A percentile compares a stretch with the other conserved stretches of the same genome.
These are phyloP conservation scores for Prosapia bicincta DNA, from an alignment of 2,888 invertebrate genomes.

Conservation along the genomic window DNA sequence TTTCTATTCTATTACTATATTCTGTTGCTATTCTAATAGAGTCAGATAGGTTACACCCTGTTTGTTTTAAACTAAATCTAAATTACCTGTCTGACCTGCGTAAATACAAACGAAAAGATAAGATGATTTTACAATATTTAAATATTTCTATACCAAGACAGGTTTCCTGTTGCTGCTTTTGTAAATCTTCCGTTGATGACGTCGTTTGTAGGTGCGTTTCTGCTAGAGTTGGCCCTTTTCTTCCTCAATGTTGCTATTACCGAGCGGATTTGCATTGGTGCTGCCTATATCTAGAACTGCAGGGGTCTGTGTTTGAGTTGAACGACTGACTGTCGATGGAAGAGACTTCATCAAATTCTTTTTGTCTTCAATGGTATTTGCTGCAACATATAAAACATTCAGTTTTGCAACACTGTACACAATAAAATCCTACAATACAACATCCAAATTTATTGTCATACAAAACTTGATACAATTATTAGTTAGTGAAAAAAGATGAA, in stretches of 20 bases:
- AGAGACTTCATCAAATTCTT: conserved; percentile 30
- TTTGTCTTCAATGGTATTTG: not conserved
- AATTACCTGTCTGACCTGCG: no score
- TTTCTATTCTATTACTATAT: no score
- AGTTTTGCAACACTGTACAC: no score
- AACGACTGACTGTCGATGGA: conserved; percentile 27
- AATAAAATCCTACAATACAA: no score
- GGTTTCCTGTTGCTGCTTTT: conserved; percentile 12
- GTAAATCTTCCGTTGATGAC: not conserved
- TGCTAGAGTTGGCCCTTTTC: conserved; percentile 15
- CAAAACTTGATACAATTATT: no score
- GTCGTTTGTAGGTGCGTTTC: not conserved
- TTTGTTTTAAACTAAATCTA: no score
- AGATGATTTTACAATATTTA: not conserved
- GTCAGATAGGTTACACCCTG: no score
- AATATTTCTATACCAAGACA: conserved; percentile 17
- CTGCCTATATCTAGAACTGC: conserved; percentile 9
- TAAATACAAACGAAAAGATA: not conserved
- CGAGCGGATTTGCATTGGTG: conserved; percentile 15
- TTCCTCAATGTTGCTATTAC: conserved; percentile 2
- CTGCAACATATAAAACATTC: not conserved
- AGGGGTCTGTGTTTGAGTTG: conserved; percentile 29
- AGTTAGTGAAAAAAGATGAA: no score
- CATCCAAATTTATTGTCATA: no score
- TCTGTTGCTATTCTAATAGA: no score